Conservation (phyloP, 2,113 vertebrate genomes). For the Condylura cristata region DNA sequence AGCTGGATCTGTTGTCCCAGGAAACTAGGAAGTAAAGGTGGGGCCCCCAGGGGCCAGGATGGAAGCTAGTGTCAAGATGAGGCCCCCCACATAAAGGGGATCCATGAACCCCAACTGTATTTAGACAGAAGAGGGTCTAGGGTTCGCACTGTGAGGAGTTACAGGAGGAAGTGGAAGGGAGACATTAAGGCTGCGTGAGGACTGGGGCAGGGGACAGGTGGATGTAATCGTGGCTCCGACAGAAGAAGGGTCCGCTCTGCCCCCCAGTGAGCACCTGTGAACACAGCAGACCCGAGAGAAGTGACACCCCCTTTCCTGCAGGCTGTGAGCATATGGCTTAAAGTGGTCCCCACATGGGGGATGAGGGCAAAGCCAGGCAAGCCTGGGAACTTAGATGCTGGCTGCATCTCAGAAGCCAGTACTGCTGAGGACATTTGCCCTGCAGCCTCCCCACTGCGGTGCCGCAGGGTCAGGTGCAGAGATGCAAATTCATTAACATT, state of each 20-base stretch:
- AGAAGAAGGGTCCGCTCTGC: background rate
- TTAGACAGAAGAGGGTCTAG: background rate
- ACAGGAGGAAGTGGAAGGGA: background rate
- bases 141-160: background rate
- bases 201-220: background rate
- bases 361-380: too few species aligned
- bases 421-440: background rate
- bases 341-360: too few species aligned
- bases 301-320: background rate
- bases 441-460: too few species aligned
- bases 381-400: too few species aligned
- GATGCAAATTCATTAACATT: background rate
- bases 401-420: background rate
- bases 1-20: too few species aligned
- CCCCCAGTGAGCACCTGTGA: background rate
- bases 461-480: background rate
- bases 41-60: background rate
- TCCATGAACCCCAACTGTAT: background rate
- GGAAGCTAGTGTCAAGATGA: background rate
- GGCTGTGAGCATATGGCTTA: accelerated
- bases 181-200: background rate
- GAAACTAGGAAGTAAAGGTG: background rate
- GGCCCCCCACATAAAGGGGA: background rate
- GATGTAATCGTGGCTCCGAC: background rate
- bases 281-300: background rate